Conservation (phyloP, 2,888 invertebrate species). For the Erebia aethiops region DNA sequence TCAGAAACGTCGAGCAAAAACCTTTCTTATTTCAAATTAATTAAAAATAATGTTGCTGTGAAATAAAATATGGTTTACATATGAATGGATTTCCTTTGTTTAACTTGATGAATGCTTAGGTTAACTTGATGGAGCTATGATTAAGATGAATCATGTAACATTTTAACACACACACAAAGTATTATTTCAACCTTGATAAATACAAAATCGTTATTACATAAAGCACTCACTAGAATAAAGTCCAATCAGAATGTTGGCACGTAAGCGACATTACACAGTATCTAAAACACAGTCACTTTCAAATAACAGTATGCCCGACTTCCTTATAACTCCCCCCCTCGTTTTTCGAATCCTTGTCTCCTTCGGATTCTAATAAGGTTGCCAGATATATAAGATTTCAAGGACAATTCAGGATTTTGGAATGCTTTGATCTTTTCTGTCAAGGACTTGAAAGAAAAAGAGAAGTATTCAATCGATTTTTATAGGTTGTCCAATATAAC, state of each 20-base stretch:
- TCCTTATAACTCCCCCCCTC: conserved; percentile 18
- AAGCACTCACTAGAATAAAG: conserved; percentile 9
- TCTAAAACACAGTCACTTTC: conserved; percentile 19
- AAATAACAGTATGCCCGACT: conserved; percentile 14
- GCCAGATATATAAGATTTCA: conserved; percentile 5
- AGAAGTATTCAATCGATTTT: no score
- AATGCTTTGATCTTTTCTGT: background rate
- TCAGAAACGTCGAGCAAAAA: no score
- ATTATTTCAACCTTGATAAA: no score
- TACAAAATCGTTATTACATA: background rate
- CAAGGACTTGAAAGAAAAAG: background rate
- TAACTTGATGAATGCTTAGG: no score
- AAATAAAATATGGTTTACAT: no score
- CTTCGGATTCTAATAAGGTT: conserved; percentile 11
- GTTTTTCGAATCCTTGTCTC: conserved; percentile 11
- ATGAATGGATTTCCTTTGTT: no score
- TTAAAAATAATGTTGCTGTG: no score
- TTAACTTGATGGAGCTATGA: no score
- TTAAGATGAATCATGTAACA: no score
- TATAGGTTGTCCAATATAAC: no score
- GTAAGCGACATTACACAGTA: conserved; percentile 13
- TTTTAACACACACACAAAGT: no score
- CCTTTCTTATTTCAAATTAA: no score
- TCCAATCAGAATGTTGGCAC: conserved; percentile 15
- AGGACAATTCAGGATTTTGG: background rate